phyloP scores from a whole-genome alignment of 2,113 vertebrate genomes.

The Cettia cetti region DNA sequence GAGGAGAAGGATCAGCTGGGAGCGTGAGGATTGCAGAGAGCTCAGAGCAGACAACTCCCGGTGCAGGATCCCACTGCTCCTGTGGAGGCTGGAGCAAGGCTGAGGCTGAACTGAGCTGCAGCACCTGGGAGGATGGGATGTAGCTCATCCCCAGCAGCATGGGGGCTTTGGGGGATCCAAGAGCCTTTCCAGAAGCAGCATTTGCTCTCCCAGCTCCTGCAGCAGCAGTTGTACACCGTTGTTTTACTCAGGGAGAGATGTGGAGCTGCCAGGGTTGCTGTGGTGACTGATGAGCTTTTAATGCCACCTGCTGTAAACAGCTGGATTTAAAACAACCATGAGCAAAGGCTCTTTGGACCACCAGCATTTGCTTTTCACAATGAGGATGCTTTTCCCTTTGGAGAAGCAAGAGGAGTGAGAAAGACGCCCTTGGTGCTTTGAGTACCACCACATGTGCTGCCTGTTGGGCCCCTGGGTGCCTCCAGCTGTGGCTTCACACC shows the following conservation, averaged over 20 bases:
- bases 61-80: fast-evolving
- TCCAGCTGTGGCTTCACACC: not conserved
- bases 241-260: not conserved
- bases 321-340: not conserved
- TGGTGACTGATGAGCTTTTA: not conserved
- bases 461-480: fast-evolving
- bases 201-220: not conserved
- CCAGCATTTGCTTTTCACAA: not conserved
- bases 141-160: not conserved
- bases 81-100: fast-evolving
- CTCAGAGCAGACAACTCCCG: not conserved
- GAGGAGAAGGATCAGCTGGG: not conserved
- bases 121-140: not conserved
- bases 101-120: not conserved
- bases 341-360: not conserved
- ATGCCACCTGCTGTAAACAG: slow-evolving; percentile 21
- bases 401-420: not conserved
- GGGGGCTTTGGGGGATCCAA: not conserved
- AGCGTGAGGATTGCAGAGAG: not conserved
- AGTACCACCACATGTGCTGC: not conserved
- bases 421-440: not conserved
- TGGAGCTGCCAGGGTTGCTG: not conserved
- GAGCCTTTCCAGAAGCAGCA: fast-evolving
- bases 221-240: not conserved
- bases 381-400: not conserved